These are phyloP conservation scores for Cyrtorhinus lividipennis DNA, from an alignment of 1,140 invertebrate species.

Conservation along the genomic window DNA sequence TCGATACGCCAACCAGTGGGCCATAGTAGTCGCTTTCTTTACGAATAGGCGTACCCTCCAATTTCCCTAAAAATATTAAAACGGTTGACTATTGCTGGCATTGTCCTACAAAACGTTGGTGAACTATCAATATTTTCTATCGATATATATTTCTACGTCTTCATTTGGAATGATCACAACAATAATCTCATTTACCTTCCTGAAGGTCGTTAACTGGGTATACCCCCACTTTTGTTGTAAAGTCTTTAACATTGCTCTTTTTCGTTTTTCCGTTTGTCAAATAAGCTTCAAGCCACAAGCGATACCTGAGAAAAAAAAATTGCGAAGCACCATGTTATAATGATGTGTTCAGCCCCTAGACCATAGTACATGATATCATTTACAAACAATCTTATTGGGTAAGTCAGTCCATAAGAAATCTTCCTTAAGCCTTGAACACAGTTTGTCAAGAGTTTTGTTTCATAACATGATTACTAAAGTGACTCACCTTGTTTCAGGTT, in stretches of 20 bases:
- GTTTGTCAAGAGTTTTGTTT: no score
- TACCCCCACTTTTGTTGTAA: constrained; percentile 60
- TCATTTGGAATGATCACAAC: no score
- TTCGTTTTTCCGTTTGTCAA: constrained; percentile 76
- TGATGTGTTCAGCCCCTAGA: no score
- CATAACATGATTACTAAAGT: no score
- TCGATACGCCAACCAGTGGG: constrained; percentile 69
- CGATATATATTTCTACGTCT: no score
- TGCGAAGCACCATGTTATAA: no score
- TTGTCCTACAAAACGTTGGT: constrained; percentile 2
- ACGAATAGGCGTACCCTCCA: constrained; percentile 14
- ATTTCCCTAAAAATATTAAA: constrained; percentile 14
- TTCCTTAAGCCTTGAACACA: no score
- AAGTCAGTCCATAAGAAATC: no score
- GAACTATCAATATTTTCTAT: constrained; percentile 23
- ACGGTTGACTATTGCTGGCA: no score
- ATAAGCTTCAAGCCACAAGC: constrained; percentile 73
- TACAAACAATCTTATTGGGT: no score
- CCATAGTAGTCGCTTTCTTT: constrained; percentile 59
- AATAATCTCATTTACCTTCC: constrained; percentile 32
- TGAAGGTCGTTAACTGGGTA: constrained; percentile 38
- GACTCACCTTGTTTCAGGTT: constrained; percentile 51
- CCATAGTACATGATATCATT: no score
- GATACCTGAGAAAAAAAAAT: constrained; percentile 53
- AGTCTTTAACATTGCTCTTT: constrained; percentile 73